These are phyloP conservation scores for Crossoptilon crossoptilon DNA, from an alignment of 2,797 vertebrate species.

Conservation along the genomic window DNA sequence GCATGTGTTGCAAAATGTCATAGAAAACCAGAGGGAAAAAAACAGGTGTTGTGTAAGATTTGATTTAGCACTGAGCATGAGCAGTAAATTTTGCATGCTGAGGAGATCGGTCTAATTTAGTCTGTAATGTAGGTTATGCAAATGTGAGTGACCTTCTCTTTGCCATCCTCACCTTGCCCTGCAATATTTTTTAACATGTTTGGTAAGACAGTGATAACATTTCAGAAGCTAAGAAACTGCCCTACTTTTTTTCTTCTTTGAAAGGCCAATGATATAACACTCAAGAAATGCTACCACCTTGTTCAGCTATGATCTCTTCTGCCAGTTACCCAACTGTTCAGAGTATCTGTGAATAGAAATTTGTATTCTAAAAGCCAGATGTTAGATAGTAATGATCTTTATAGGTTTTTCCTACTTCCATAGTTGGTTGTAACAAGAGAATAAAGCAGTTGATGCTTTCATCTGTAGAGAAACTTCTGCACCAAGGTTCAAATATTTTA, in stretches of 20 bases:
- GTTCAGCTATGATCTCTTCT: neutral
- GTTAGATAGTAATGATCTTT: neutral
- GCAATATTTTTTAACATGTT: constrained; percentile 23
- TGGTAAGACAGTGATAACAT: constrained; percentile 28
- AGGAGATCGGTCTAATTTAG: constrained; percentile 34
- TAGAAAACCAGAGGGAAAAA: neutral
- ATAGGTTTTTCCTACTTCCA: neutral
- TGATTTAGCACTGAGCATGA: constrained; percentile 40
- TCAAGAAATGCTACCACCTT: constrained; percentile 2
- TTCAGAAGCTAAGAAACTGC: constrained; percentile 24
- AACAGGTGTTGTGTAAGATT: constrained; percentile 32
- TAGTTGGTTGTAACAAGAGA: neutral
- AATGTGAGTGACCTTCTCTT: constrained; percentile 47
- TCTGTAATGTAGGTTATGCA: constrained; percentile 57
- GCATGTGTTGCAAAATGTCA: neutral
- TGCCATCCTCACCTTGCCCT: constrained; percentile 32
- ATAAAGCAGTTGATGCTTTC: constrained; percentile 8
- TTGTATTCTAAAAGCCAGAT: neutral
- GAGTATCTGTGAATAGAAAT: neutral
- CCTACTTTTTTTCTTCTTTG: constrained; percentile 43
- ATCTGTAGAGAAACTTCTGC: neutral
- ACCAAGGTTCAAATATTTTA: neutral
- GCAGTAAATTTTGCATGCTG: constrained; percentile 30
- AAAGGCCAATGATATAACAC: constrained; percentile 16
- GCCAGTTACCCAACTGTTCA: constrained; percentile 10